Percentiles rank a stretch among this genome's conserved stretches.
phyloP scores from a whole-genome alignment of 2,888 invertebrate genomes.

The Eristalinus sepulchralis region DNA sequence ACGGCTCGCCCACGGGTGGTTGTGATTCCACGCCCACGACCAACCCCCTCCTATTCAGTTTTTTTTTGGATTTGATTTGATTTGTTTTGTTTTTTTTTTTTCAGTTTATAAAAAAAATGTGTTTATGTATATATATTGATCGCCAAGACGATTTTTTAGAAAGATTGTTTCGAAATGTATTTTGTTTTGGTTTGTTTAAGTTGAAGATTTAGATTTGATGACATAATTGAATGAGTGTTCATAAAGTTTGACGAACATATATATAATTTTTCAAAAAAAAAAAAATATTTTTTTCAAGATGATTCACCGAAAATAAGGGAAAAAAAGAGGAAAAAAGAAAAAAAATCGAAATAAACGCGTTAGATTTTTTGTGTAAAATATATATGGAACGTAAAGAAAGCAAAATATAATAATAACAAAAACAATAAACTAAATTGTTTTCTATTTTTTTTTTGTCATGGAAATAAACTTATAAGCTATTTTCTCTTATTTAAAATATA shows the following conservation, averaged over 20 bases:
- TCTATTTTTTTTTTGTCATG: conserved; percentile 29
- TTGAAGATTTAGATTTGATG: conserved; percentile 50
- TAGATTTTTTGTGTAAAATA: conserved; percentile 79
- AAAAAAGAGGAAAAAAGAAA: conserved; percentile 78
- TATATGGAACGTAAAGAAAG: conserved; percentile 62
- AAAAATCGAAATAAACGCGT: conserved; percentile 81
- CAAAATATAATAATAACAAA: conserved; percentile 63
- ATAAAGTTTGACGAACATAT: conserved; percentile 79
- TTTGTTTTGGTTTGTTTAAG: conserved; percentile 43
- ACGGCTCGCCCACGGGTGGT: conserved; percentile 89
- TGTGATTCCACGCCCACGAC: conserved; percentile 92
- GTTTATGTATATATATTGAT: conserved; percentile 65
- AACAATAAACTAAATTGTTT: conserved; percentile 40
- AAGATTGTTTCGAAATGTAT: conserved; percentile 12
- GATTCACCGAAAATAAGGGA: conserved; percentile 79
- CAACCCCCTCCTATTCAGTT: conserved; percentile 83
- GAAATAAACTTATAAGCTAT: conserved; percentile 55
- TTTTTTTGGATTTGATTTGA: conserved; percentile 41
- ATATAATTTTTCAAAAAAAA: conserved; percentile 78
- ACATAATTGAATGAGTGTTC: conserved; percentile 33
- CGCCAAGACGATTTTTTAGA: conserved; percentile 64
- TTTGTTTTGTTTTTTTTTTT: conserved; percentile 55
- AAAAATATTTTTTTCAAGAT: conserved; percentile 58
- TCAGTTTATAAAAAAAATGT: conserved; percentile 7
- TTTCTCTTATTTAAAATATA: background rate